A percentile compares a stretch with the other conserved stretches of the same genome.
Conservation (phyloP, 2,888 invertebrate species). For the Tanytarsus gracilentus region DNA sequence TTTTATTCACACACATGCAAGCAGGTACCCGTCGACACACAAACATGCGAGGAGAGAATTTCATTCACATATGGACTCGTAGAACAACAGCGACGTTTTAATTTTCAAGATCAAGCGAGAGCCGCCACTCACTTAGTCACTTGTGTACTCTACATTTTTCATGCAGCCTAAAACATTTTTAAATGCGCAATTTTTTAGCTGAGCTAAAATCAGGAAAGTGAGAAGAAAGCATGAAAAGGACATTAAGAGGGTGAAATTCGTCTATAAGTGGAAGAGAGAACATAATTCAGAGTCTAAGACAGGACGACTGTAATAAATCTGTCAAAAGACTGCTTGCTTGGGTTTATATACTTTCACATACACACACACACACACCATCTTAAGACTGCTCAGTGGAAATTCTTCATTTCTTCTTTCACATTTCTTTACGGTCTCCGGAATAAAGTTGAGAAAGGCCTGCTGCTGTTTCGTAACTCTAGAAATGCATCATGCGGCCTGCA, state of each 20-base stretch:
- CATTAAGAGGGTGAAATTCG: slow-evolving; percentile 19
- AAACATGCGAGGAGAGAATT: no score
- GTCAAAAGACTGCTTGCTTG: slow-evolving; percentile 26
- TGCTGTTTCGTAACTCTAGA: neutral
- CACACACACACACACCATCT: neutral
- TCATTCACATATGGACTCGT: no score
- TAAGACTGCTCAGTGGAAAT: neutral
- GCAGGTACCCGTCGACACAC: no score
- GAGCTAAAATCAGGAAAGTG: no score
- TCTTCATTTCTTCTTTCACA: neutral
- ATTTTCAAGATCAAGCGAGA: no score
- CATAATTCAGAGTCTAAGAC: slow-evolving; percentile 28
- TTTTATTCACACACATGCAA: no score
- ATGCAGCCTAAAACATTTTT: neutral
- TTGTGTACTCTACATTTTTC: no score
- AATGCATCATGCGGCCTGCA: slow-evolving; percentile 8
- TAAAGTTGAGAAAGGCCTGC: slow-evolving; percentile 28
- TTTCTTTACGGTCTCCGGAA: neutral
- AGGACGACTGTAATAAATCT: slow-evolving; percentile 28
- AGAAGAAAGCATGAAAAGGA: neutral
- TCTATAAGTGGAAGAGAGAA: slow-evolving; percentile 15
- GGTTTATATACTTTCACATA: slow-evolving; percentile 12
- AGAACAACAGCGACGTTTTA: no score
- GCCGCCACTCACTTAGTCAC: no score
- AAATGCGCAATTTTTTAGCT: neutral